Base-by-base conservation (phyloP, 1,140 invertebrate species). In the Cryptotermes secundus region DNA sequence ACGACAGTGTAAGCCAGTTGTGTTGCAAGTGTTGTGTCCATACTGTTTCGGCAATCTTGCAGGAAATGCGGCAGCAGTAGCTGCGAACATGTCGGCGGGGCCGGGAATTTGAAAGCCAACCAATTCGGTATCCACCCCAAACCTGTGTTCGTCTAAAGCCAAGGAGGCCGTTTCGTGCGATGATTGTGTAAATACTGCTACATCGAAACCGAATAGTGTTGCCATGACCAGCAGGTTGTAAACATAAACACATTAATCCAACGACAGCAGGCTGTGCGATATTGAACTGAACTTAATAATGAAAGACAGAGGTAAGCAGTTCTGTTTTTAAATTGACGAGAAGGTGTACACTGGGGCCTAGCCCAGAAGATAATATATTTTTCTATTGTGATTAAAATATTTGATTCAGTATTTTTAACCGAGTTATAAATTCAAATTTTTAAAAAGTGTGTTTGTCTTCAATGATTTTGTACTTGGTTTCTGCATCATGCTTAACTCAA, bases 1-100 rank as follows among this genome's bases (percentile, higher is more conserved):
- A 89, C 88, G 24, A 88, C 89, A 16, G 92, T 92, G 91, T 91
- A 92, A 86, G 91, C 92, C 85, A 91, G 92, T 86, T 88, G 91
- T 49, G 91, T 92, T 65, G 91, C 91, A 35, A 91, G 90, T 45
- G 87, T 92, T 65, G 91, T 92, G 36, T 92, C 91, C 49, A 92
- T 92, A 85, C 92, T 92, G 91, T 87, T 92, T 92, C 86, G 91
- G 91, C 36, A 89, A 90, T 83, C 86, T 88, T 24, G 84, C 80
- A 16, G 72, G 83, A 4, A 85, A 86, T n/a, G 34, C 79, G 26
- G 36, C 79, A 49, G 49, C 84, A 3, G 85, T 86, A 34, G 86
- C 83, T 35, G 83, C 80, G 36, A 83, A 85, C 36, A 24, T 82
- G 22, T 49, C 82, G 31, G 85, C 87, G 34, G 87, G 85, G 49